Conservation (phyloP, 1,140 invertebrate genomes). For the Pectinophora gossypiella region DNA sequence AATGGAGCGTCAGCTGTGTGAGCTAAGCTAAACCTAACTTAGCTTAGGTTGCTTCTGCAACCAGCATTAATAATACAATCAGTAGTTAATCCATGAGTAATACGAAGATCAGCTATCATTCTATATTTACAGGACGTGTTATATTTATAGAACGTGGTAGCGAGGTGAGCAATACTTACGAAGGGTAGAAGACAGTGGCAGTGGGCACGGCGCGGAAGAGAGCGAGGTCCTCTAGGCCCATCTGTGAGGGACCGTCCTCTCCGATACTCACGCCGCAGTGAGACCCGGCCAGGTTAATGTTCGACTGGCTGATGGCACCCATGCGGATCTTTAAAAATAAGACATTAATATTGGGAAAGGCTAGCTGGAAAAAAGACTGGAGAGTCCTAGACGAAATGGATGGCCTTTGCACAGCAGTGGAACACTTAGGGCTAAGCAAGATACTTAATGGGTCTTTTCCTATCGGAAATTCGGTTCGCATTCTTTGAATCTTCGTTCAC, state of each 20-base stretch:
- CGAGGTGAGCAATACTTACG: no score
- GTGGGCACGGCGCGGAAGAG: constrained; percentile 96
- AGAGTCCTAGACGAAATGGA: neutral
- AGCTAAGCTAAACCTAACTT: no score
- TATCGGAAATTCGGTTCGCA: no score
- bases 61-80: no score
- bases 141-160: no score
- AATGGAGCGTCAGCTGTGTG: no score
- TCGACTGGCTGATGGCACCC: constrained; percentile 98
- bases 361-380: neutral
- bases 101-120: no score
- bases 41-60: no score
- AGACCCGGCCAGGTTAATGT: constrained; percentile 96
- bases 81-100: no score
- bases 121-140: no score
- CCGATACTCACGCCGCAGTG: constrained; percentile 97
- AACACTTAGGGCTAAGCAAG: neutral
- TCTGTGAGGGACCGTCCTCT: constrained; percentile 99
- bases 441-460: neutral
- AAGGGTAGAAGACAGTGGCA: constrained; percentile 96
- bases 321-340: constrained; percentile 93
- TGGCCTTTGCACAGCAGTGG: neutral
- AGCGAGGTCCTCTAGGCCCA: constrained; percentile 98
- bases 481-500: no score
- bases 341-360: neutral